Percentiles rank a stretch among this genome's conserved stretches.
phyloP scores from a whole-genome alignment of 2,888 invertebrate species.

The Drosophila leonis region DNA sequence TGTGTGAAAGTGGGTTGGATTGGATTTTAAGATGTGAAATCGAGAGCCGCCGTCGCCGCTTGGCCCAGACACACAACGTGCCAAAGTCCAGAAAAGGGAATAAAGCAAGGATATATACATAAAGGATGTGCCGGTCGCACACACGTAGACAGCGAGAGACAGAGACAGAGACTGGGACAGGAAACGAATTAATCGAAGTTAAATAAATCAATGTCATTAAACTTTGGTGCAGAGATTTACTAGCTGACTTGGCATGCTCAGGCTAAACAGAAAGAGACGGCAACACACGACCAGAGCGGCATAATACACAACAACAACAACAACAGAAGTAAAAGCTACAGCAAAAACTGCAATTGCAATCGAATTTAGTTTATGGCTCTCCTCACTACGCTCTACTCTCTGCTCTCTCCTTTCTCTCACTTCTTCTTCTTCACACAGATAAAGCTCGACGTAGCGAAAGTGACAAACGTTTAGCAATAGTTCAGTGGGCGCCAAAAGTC shows the following conservation, averaged over 20 bases:
- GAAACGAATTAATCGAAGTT: slow-evolving; percentile 85
- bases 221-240: slow-evolving; percentile 80
- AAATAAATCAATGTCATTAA: slow-evolving; percentile 85
- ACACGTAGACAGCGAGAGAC: slow-evolving; percentile 44
- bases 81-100: slow-evolving; percentile 70
- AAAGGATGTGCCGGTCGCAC: slow-evolving; percentile 41
- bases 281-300: not conserved
- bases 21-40: slow-evolving; percentile 67
- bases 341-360: slow-evolving; percentile 39
- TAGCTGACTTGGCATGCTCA: slow-evolving; percentile 38
- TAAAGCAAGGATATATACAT: slow-evolving; percentile 25
- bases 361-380: slow-evolving; percentile 60
- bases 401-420: not conserved
- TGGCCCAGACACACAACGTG: slow-evolving; percentile 71
- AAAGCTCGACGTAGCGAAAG: slow-evolving; percentile 34
- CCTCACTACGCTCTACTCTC: not conserved
- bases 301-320: slow-evolving; percentile 25
- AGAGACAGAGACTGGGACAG: slow-evolving; percentile 19
- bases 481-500: slow-evolving; percentile 66
- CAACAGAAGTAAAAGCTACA: slow-evolving; percentile 7
- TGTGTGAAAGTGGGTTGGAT: slow-evolving; percentile 11
- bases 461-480: slow-evolving; percentile 72
- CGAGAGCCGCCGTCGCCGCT: slow-evolving; percentile 57
- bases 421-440: not conserved
- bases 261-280: slow-evolving; percentile 7